phyloP scores from a whole-genome alignment of 2,888 invertebrate species.

The Selenia dentaria region DNA sequence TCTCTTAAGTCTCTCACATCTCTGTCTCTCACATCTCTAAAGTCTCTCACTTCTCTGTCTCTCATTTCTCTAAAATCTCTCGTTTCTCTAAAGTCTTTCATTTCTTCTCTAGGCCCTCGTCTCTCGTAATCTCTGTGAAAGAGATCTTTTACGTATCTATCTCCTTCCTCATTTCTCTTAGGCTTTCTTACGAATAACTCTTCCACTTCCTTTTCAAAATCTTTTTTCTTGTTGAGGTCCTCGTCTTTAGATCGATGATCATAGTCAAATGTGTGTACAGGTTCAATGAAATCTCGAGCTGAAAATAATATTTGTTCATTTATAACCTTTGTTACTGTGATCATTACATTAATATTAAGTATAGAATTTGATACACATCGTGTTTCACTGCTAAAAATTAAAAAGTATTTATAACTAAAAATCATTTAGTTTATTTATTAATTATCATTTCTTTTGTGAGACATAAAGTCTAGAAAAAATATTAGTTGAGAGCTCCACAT shows the following conservation, averaged over 20 bases:
- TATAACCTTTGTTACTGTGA: too few species aligned
- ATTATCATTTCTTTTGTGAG: too few species aligned
- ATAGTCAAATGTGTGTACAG: conserved; percentile 89
- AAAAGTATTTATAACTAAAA: too few species aligned
- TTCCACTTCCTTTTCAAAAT: conserved; percentile 69
- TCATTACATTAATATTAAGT: too few species aligned
- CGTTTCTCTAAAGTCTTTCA: conserved; percentile 21
- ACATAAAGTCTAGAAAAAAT: too few species aligned
- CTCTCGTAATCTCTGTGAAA: conserved; percentile 50
- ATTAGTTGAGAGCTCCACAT: too few species aligned
- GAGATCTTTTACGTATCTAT: conserved; percentile 48
- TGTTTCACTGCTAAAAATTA: too few species aligned
- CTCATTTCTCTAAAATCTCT: conserved; percentile 37
- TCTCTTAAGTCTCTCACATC: conserved; percentile 28
- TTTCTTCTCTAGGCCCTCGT: conserved; percentile 46
- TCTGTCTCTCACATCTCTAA: too few species aligned
- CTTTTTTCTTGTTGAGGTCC: conserved; percentile 53
- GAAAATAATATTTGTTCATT: too few species aligned
- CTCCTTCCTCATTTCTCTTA: conserved; percentile 47
- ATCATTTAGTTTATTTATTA: too few species aligned
- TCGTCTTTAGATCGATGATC: conserved; percentile 85
- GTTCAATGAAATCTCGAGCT: conserved; percentile 85
- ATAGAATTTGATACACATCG: too few species aligned
- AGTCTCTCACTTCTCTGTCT: conserved; percentile 31
- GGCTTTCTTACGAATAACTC: conserved; percentile 61